A percentile compares a stretch with the other conserved stretches of the same genome.
Conservation (phyloP, 2,797 vertebrate species). For the Lerista edwardsae region DNA sequence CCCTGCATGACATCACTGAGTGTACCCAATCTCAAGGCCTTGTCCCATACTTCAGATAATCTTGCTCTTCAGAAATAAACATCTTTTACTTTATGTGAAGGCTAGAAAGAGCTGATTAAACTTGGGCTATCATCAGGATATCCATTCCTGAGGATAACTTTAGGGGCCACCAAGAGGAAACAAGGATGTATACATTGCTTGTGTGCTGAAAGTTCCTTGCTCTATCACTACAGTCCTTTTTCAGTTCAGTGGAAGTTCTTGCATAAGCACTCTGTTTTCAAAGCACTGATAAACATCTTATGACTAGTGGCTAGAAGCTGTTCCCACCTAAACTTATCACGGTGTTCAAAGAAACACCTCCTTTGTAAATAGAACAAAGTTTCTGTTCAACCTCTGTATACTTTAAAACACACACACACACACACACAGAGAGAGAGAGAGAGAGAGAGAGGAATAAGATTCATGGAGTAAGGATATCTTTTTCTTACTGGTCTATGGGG, state of each 20-base stretch:
- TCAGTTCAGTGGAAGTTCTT: slow-evolving; percentile 24
- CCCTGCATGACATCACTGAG: too few species aligned
- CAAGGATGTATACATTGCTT: not conserved
- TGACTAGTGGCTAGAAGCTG: slow-evolving; percentile 24
- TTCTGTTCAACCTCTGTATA: slow-evolving; percentile 35
- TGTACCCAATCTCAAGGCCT: too few species aligned
- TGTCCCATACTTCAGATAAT: too few species aligned
- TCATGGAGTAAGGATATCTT: not conserved
- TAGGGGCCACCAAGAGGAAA: not conserved
- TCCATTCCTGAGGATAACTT: not conserved
- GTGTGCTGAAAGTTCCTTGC: not conserved
- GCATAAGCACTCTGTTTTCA: slow-evolving; percentile 40
- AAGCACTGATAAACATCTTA: slow-evolving; percentile 22
- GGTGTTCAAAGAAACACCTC: slow-evolving; percentile 48
- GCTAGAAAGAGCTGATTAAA: not conserved
- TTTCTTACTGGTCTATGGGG: not conserved
- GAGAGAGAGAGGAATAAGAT: not conserved
- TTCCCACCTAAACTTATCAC: slow-evolving; percentile 42
- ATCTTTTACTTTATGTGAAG: too few species aligned
- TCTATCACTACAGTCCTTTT: slow-evolving; percentile 32
- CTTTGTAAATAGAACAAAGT: slow-evolving; percentile 56
- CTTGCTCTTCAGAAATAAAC: too few species aligned
- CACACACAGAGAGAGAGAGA: not conserved
- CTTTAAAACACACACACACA: not conserved
- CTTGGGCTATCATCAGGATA: not conserved